Evolutionary conservation across 2,113 vertebrate species (phyloP).

Genomic region (Stomatorhinus ivindoensis): DNA sequence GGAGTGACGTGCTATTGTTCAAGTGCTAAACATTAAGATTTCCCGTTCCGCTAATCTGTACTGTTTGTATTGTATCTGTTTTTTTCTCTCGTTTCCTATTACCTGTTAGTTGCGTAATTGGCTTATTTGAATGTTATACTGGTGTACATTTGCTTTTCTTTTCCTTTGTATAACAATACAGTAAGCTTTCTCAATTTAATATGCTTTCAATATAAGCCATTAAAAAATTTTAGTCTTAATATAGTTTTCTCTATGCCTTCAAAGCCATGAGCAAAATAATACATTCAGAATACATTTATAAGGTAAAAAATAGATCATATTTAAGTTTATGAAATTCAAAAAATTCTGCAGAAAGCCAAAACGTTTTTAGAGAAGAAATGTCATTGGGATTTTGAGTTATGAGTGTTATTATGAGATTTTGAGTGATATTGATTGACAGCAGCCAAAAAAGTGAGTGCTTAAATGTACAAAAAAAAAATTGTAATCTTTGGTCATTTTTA

Average conservation of each 20-base stretch:
- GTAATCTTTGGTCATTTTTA: background rate
- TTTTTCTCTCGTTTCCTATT: background rate
- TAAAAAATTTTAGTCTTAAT: background rate
- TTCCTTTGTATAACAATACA: background rate
- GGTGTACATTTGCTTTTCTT: background rate
- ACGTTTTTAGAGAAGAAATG: background rate
- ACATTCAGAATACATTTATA: background rate
- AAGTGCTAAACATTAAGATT: background rate
- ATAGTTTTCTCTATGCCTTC: background rate
- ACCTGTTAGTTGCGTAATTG: background rate
- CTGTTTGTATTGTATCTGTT: no score
- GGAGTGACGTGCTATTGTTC: background rate
- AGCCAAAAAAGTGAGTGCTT: background rate
- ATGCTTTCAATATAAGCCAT: background rate
- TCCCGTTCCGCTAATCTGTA: background rate
- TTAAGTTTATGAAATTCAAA: background rate
- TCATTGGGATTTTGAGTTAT: background rate
- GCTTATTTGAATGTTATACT: background rate
- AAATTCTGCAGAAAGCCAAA: background rate
- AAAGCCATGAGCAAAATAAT: background rate
- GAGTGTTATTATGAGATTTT: no score
- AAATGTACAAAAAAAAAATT: background rate
- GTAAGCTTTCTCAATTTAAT: background rate
- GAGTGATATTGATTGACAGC: background rate
- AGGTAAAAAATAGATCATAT: background rate